phyloP scores from a whole-genome alignment of 2,888 invertebrate genomes.

The Brachypterus glaber region DNA sequence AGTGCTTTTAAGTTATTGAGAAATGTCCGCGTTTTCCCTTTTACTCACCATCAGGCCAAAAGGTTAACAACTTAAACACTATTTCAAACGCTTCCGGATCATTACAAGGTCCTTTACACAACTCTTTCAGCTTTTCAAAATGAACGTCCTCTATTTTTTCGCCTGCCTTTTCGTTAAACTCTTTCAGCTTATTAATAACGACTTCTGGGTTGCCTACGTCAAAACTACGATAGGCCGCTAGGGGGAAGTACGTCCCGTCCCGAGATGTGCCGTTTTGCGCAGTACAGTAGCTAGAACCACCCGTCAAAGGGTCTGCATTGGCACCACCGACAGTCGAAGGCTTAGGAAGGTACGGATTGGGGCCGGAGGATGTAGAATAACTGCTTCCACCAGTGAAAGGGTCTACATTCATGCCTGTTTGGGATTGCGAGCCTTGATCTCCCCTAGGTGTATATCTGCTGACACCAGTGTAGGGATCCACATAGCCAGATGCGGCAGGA shows the following conservation, averaged over 20 bases:
- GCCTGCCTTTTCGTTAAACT: conserved; percentile 59
- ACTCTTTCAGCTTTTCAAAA: conserved; percentile 53
- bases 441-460: conserved; percentile 52
- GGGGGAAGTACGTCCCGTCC: conserved; percentile 37
- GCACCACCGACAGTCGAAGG: conserved; percentile 29
- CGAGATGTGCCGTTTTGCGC: conserved; percentile 37
- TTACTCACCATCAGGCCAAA: conserved; percentile 65
- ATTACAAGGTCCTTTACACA: conserved; percentile 44
- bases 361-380: conserved; percentile 31
- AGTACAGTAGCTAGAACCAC: conserved; percentile 33
- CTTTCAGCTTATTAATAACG: conserved; percentile 62
- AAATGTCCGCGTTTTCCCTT: too few relatives aligned
- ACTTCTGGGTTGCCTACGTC: conserved; percentile 68
- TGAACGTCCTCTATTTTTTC: conserved; percentile 44
- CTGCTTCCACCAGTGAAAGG: conserved; percentile 48
- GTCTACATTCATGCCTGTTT: conserved; percentile 40
- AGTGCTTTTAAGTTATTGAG: too few relatives aligned
- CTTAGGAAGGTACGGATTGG: too few relatives aligned
- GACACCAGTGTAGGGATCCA: conserved; percentile 63
- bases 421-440: conserved; percentile 20
- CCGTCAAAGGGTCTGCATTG: conserved; percentile 56
- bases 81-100: conserved; percentile 45
- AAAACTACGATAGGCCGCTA: conserved; percentile 53
- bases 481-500: conserved; percentile 40
- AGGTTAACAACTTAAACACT: conserved; percentile 53